Percentiles rank a stretch among this genome's conserved stretches.
Conservation (phyloP, 1,140 invertebrate species). For the Cephus cinctus region DNA sequence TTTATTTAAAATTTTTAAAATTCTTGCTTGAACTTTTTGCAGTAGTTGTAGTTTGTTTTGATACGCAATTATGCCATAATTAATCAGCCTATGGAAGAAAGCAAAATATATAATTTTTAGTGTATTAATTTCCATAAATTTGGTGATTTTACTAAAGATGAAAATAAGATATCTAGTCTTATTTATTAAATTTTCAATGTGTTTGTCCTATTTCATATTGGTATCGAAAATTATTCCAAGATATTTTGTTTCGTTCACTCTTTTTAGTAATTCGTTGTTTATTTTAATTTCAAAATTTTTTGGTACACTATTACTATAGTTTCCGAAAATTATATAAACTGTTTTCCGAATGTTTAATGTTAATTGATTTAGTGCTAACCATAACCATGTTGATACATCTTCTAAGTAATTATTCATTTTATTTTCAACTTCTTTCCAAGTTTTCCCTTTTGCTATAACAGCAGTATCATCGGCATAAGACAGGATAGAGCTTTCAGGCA, state of each 20-base stretch:
- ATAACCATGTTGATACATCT: background rate
- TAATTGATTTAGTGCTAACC: background rate
- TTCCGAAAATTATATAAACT: background rate
- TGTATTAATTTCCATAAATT: background rate
- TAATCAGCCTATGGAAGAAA: background rate
- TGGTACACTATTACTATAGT: background rate
- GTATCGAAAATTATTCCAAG: background rate
- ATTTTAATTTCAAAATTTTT: background rate
- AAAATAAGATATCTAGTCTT: too few species aligned
- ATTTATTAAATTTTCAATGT: background rate
- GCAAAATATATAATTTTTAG: background rate
- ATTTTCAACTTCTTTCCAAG: background rate
- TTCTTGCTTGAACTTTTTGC: too few species aligned
- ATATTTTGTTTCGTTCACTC: too few species aligned
- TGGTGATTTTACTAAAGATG: background rate
- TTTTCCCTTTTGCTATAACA: background rate
- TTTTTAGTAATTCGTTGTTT: background rate
- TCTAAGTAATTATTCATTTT: background rate
- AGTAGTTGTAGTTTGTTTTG: too few species aligned
- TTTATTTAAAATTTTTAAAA: too few species aligned
- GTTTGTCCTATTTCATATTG: background rate
- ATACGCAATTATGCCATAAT: too few species aligned
- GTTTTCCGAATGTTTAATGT: too few species aligned
- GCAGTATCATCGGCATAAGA: background rate
- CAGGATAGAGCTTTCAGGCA: background rate